These are phyloP conservation scores for Timema cristinae DNA, from an alignment of 2,888 invertebrate species.

Conservation along the genomic window DNA sequence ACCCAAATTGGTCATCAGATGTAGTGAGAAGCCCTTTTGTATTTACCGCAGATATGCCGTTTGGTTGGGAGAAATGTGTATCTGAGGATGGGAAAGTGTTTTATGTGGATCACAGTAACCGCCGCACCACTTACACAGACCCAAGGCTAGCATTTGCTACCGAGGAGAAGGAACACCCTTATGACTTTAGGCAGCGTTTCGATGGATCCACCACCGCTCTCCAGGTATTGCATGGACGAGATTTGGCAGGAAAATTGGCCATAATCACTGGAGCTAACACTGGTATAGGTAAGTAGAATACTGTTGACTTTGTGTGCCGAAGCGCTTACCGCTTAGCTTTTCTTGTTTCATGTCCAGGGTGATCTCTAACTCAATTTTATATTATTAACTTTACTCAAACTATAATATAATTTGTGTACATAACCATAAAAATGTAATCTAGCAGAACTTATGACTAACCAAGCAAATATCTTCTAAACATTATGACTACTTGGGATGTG, in stretches of 20 bases:
- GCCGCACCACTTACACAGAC: slow-evolving; percentile 80
- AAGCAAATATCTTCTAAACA: no score
- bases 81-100: slow-evolving; percentile 70
- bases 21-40: no score
- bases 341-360: neutral
- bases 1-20: no score
- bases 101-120: slow-evolving; percentile 73
- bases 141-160: slow-evolving; percentile 88
- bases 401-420: no score
- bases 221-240: slow-evolving; percentile 81
- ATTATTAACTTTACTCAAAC: no score
- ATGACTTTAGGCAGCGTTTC: slow-evolving; percentile 78
- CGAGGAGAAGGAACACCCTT: slow-evolving; percentile 70
- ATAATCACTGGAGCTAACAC: slow-evolving; percentile 87
- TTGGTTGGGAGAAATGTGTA: slow-evolving; percentile 80
- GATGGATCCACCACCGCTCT: slow-evolving; percentile 81
- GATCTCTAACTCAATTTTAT: neutral
- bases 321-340: neutral
- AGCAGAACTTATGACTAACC: no score
- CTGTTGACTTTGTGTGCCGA: neutral
- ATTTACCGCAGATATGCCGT: slow-evolving; percentile 62
- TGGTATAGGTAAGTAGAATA: slow-evolving; percentile 66
- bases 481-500: no score
- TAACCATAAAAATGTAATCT: no score
- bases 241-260: slow-evolving; percentile 78